A percentile compares a stretch with the other conserved stretches of the same genome.
phyloP scores from a whole-genome alignment of 2,797 vertebrate species.

The Melanotaenia pygmaea region DNA sequence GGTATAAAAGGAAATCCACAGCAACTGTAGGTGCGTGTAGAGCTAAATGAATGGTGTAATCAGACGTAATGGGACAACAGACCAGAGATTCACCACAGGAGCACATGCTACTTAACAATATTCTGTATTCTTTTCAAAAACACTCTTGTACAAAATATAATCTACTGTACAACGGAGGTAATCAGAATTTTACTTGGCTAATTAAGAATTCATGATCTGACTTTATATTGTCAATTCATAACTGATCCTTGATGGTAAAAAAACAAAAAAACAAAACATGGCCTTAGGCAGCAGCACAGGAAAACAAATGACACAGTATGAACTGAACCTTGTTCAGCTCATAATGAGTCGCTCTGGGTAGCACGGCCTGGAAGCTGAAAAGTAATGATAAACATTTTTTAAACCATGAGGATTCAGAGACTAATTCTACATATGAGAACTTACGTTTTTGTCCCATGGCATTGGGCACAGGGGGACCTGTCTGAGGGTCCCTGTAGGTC shows the following conservation, averaged over 20 bases:
- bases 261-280: conserved; percentile 28
- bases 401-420: conserved; percentile 1
- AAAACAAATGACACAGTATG: conserved; percentile 38
- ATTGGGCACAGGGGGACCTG: conserved; percentile 74
- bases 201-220: conserved; percentile 26
- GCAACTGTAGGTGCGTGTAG: conserved; percentile 47
- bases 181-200: neutral
- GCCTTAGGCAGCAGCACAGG: conserved; percentile 33
- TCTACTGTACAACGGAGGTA: conserved; percentile 8
- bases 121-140: neutral
- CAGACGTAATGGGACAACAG: conserved; percentile 18
- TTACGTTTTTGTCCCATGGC: conserved; percentile 84
- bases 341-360: conserved; percentile 56
- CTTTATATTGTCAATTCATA: conserved; percentile 37
- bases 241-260: conserved; percentile 30
- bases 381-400: conserved; percentile 10
- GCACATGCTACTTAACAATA: neutral
- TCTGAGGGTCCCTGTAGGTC: conserved; percentile 89
- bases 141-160: conserved; percentile 2
- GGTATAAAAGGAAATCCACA: conserved; percentile 53
- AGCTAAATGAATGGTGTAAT: conserved; percentile 48
- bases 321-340: conserved; percentile 40
- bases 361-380: conserved; percentile 19
- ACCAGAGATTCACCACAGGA: conserved; percentile 23
- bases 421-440: conserved; percentile 36